Percentiles rank a stretch among this genome's conserved stretches.
Evolutionary conservation across 2,888 invertebrate species (phyloP).

Genomic region (Apamea monoglypha): DNA sequence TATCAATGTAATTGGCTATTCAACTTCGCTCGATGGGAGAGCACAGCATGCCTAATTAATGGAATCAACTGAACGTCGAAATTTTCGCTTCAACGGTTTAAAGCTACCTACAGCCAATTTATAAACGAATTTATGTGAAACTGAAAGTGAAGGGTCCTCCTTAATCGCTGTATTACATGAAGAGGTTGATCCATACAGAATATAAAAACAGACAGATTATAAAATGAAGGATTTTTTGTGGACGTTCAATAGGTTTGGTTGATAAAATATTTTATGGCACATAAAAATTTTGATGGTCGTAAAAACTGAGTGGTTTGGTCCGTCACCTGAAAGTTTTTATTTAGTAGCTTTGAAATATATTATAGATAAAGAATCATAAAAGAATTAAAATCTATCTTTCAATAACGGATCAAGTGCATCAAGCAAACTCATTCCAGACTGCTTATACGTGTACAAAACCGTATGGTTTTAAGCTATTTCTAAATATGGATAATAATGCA

Average conservation of each 20-base stretch:
- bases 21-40: slow-evolving; percentile 86
- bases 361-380: slow-evolving; percentile 32
- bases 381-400: not conserved
- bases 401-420: not conserved
- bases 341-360: slow-evolving; percentile 33
- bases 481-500: not conserved
- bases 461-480: not conserved
- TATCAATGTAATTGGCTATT: slow-evolving; percentile 90
- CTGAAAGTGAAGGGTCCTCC: slow-evolving; percentile 62
- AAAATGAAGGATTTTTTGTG: slow-evolving; percentile 19
- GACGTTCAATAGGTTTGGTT: slow-evolving; percentile 24
- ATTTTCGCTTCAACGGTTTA: slow-evolving; percentile 83
- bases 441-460: not conserved
- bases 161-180: slow-evolving; percentile 52
- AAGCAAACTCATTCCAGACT: not conserved
- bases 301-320: slow-evolving; percentile 54
- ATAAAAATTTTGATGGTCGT: slow-evolving; percentile 54
- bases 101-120: slow-evolving; percentile 74
- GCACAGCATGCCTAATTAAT: slow-evolving; percentile 87
- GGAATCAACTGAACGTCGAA: slow-evolving; percentile 88
- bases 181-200: slow-evolving; percentile 4
- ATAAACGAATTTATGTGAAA: slow-evolving; percentile 76
- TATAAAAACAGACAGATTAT: slow-evolving; percentile 29
- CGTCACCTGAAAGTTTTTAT: slow-evolving; percentile 59
- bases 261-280: slow-evolving; percentile 52